These are phyloP conservation scores for Numenius arquata DNA, from an alignment of 2,113 vertebrate genomes.

Conservation along the genomic window DNA sequence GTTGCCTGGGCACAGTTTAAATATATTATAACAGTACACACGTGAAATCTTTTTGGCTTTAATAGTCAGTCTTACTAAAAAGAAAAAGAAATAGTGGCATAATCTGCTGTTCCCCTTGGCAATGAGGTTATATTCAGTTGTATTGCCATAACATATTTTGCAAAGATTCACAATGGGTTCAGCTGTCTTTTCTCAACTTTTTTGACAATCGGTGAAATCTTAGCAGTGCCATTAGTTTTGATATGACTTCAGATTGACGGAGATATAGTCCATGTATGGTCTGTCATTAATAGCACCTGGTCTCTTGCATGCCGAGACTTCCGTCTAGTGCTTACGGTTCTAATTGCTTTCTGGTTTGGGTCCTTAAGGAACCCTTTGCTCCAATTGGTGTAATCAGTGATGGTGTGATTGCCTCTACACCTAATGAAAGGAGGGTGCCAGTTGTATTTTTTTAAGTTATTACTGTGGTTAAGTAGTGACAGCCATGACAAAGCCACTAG, in stretches of 20 bases:
- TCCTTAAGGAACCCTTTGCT: background rate
- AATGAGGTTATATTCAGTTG: background rate
- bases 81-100: too few relatives aligned
- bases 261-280: background rate
- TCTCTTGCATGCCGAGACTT: background rate
- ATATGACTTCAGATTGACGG: background rate
- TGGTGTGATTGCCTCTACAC: background rate
- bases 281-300: background rate
- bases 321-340: fast-evolving
- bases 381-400: background rate
- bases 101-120: background rate
- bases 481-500: background rate
- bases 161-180: background rate
- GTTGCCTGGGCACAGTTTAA: background rate
- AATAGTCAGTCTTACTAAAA: background rate
- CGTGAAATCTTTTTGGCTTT: background rate
- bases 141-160: background rate
- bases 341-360: background rate
- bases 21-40: background rate
- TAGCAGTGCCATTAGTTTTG: background rate
- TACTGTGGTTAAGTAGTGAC: background rate
- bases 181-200: background rate
- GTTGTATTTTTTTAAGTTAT: background rate
- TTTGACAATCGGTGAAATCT: background rate
- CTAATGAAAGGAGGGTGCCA: background rate